These are phyloP conservation scores for Tetropium fuscum DNA, from an alignment of 2,888 invertebrate species.

Conservation along the genomic window DNA sequence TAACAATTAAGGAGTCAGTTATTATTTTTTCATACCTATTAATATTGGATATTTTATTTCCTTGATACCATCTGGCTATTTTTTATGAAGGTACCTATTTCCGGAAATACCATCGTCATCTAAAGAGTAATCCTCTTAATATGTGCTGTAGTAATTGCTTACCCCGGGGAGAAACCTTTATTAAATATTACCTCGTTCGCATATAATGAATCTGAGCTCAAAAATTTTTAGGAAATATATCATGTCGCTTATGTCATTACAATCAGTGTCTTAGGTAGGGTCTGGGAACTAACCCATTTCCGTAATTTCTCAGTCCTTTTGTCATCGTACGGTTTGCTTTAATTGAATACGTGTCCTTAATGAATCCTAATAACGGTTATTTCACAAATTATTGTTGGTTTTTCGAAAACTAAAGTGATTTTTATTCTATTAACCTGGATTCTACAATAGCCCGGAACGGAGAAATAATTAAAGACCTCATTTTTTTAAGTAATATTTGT, in stretches of 20 bases:
- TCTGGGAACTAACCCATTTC: not conserved
- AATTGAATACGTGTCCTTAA: slow-evolving; percentile 9
- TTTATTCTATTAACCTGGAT: not conserved
- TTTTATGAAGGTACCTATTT: no score
- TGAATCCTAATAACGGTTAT: not conserved
- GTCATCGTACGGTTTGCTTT: slow-evolving; percentile 8
- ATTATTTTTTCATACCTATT: no score
- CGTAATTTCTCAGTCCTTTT: slow-evolving; percentile 1
- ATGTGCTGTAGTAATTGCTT: slow-evolving; percentile 10
- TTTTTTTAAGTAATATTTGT: no score
- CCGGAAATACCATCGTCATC: no score
- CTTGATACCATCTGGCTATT: no score
- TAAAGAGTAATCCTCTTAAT: no score
- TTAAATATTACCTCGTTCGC: slow-evolving; percentile 5
- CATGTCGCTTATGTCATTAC: slow-evolving; percentile 1
- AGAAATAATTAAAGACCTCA: no score
- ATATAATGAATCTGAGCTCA: slow-evolving; percentile 1
- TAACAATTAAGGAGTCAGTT: no score
- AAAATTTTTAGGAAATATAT: not conserved
- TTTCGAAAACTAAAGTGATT: not conserved
- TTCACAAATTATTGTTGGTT: slow-evolving; percentile 3
- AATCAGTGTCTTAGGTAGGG: not conserved
- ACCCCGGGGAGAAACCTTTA: not conserved
- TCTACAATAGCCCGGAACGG: no score
- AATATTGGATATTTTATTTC: no score